Conservation (phyloP, 2,888 invertebrate species). For the Chalcosyrphus nemorum region DNA sequence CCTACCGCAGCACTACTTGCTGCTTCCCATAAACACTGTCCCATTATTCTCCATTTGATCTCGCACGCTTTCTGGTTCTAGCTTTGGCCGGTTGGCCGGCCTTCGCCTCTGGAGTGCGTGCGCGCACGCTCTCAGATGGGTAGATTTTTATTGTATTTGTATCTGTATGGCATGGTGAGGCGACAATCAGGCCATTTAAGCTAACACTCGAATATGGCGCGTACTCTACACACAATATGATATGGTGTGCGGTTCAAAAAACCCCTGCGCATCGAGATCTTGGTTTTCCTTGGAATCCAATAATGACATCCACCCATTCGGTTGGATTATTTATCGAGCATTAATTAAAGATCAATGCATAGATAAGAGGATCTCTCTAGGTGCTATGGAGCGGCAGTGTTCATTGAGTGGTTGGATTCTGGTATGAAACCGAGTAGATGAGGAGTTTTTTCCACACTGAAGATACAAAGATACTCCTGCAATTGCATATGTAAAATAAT, state of each 20-base stretch:
- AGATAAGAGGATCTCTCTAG: constrained; percentile 72
- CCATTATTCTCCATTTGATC: constrained; percentile 68
- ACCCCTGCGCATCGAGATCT: constrained; percentile 38
- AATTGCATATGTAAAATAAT: constrained; percentile 52
- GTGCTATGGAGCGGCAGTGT: constrained; percentile 22
- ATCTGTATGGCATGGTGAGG: constrained; percentile 58
- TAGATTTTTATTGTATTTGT: constrained; percentile 58
- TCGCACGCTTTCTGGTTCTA: constrained; percentile 16
- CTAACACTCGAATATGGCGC: constrained; percentile 61
- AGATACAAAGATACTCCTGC: constrained; percentile 50
- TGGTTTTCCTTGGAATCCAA: constrained; percentile 72
- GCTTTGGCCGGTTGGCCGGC: neutral
- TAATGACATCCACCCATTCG: constrained; percentile 76
- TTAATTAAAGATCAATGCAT: constrained; percentile 76
- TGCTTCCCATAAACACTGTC: constrained; percentile 51
- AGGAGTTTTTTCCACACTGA: constrained; percentile 18
- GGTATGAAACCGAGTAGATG: constrained; percentile 57
- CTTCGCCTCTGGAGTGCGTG: neutral
- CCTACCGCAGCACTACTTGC: constrained; percentile 59
- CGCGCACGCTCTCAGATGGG: constrained; percentile 49
- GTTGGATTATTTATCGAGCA: constrained; percentile 77
- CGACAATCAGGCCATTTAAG: constrained; percentile 73
- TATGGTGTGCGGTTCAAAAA: neutral
- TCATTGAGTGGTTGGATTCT: constrained; percentile 22
- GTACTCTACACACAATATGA: constrained; percentile 43